phyloP scores from a whole-genome alignment of 2,888 invertebrate species.

The Syritta pipiens region DNA sequence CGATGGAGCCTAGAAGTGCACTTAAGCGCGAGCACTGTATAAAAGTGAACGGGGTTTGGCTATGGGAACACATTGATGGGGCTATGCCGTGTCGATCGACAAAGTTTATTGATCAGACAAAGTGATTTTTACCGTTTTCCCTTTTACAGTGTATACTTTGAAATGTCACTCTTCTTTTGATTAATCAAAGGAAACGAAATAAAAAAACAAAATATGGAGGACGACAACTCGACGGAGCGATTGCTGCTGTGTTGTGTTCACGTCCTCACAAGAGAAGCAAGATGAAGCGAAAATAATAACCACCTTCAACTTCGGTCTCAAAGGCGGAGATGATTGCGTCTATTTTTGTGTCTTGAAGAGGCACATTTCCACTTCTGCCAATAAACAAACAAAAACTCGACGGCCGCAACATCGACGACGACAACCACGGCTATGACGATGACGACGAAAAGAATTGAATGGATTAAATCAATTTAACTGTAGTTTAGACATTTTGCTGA shows the following conservation, averaged over 20 bases:
- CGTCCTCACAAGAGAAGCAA: neutral
- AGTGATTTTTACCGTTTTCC: slow-evolving; percentile 67
- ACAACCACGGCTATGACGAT: too few species aligned
- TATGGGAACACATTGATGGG: slow-evolving; percentile 6
- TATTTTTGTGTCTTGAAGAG: slow-evolving; percentile 33
- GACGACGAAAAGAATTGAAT: slow-evolving; percentile 27
- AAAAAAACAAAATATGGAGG: neutral
- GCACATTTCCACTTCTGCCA: slow-evolving; percentile 17
- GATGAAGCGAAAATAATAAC: slow-evolving; percentile 32
- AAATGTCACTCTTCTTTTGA: slow-evolving; percentile 59
- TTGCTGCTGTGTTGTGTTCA: too few species aligned
- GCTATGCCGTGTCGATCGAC: slow-evolving; percentile 23
- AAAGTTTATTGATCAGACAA: slow-evolving; percentile 64
- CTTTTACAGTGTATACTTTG: slow-evolving; percentile 53
- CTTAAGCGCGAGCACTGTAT: neutral
- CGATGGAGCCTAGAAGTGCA: neutral
- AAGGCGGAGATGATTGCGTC: slow-evolving; percentile 41
- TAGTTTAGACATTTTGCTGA: slow-evolving; percentile 47
- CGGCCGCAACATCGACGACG: too few species aligned
- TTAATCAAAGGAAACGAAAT: slow-evolving; percentile 33
- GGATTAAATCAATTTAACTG: slow-evolving; percentile 45
- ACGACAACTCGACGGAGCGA: neutral
- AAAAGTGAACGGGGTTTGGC: slow-evolving; percentile 19
- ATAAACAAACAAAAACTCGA: neutral
- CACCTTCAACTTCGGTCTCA: slow-evolving; percentile 33